Conservation (phyloP, 2,888 invertebrate species). For the Mythimna lalbum region DNA sequence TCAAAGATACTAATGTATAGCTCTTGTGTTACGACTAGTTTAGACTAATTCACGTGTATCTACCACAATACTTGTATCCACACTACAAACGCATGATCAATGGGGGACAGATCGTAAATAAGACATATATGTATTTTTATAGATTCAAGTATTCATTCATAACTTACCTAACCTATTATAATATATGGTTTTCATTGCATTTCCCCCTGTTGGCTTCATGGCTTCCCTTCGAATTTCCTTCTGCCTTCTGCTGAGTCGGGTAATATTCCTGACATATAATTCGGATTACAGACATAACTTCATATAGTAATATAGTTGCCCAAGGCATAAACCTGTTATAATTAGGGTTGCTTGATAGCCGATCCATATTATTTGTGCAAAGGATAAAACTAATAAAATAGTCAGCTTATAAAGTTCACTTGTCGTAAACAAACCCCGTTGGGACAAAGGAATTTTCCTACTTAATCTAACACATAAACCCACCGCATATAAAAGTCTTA, state of each 20-base stretch:
- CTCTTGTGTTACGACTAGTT: slow-evolving; percentile 39
- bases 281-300: slow-evolving; percentile 3
- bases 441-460: slow-evolving; percentile 13
- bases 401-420: slow-evolving; percentile 28
- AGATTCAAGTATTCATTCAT: too few relatives aligned
- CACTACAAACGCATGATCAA: slow-evolving; percentile 2
- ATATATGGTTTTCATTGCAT: background rate
- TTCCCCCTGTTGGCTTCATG: background rate
- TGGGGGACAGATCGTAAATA: too few relatives aligned
- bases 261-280: slow-evolving; percentile 3
- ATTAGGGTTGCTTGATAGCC: slow-evolving; percentile 18
- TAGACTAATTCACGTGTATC: slow-evolving; percentile 22
- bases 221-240: background rate
- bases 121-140: too few relatives aligned
- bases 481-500: slow-evolving; percentile 28
- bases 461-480: slow-evolving; percentile 25
- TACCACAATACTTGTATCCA: background rate
- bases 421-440: slow-evolving; percentile 29
- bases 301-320: background rate
- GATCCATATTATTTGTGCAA: slow-evolving; percentile 26
- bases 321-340: slow-evolving; percentile 21
- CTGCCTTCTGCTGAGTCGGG: slow-evolving; percentile 12
- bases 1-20: slow-evolving; percentile 59
- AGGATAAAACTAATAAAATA: slow-evolving; percentile 23
- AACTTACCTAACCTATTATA: too few relatives aligned